Evolutionary conservation across 2,888 invertebrate species (phyloP).

Genomic region (Yponomeuta plumbellus): DNA sequence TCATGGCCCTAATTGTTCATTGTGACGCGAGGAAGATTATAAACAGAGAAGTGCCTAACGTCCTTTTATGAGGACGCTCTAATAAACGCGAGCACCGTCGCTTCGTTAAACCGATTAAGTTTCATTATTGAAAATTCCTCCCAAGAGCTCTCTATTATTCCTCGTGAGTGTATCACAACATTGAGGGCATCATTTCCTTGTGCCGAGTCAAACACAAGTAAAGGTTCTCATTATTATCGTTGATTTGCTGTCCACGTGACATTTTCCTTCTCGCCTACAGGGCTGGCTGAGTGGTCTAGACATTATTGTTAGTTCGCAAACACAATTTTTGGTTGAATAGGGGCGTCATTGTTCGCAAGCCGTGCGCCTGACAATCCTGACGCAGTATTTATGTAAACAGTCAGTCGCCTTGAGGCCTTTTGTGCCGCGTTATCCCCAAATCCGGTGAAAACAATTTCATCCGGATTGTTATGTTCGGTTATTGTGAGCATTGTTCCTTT

Average conservation of each 20-base stretch:
- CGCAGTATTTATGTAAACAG: conserved; percentile 60
- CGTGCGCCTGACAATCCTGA: conserved; percentile 63
- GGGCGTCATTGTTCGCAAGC: conserved; percentile 49
- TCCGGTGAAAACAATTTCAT: conserved; percentile 54
- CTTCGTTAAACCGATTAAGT: conserved; percentile 3
- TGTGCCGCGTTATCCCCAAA: conserved; percentile 51
- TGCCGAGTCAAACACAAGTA: neutral
- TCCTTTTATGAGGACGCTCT: conserved; percentile 20
- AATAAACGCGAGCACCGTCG: conserved; percentile 20
- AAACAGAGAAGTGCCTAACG: conserved; percentile 13
- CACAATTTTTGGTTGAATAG: conserved; percentile 55
- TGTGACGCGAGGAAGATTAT: conserved; percentile 32
- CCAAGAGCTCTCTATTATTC: neutral
- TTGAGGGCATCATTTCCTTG: neutral
- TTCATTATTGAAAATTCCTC: neutral
- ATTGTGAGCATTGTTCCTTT: conserved; percentile 35
- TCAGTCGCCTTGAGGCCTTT: conserved; percentile 37
- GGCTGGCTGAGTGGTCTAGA: conserved; percentile 4
- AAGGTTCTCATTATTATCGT: neutral
- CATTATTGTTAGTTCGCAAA: conserved; percentile 49
- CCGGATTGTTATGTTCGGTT: conserved; percentile 42
- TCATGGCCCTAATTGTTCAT: conserved; percentile 51
- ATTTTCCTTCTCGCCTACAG: neutral
- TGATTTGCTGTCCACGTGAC: neutral
- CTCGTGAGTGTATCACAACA: neutral